phyloP scores from a whole-genome alignment of 2,797 vertebrate genomes.

The Brachyrhaphis roseni region DNA sequence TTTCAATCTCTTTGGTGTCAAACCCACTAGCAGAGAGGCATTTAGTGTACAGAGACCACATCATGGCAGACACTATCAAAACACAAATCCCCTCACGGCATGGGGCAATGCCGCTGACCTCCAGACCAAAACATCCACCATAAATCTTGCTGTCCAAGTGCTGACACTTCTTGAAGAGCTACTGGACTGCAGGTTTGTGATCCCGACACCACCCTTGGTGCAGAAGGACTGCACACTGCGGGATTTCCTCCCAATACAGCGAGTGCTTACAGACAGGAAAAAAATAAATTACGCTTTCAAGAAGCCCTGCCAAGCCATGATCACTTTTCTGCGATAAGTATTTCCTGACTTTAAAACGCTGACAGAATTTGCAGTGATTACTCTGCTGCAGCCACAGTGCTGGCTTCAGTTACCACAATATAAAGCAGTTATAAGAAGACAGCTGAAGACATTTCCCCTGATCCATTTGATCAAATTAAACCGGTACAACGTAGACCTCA shows the following conservation, averaged over 20 bases:
- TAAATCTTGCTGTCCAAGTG: constrained; percentile 14
- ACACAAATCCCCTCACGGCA: not conserved
- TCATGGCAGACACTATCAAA: not conserved
- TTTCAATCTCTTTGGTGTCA: not conserved
- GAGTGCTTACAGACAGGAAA: not conserved
- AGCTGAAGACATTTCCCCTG: not conserved
- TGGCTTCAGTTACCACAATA: not conserved
- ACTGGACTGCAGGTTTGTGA: constrained; percentile 2
- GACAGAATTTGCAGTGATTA: not conserved
- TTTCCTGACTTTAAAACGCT: not conserved
- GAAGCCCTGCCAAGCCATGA: constrained; percentile 1
- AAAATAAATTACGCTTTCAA: not conserved
- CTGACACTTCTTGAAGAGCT: constrained; percentile 4
- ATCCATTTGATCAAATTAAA: constrained; percentile 3
- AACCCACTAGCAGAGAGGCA: not conserved
- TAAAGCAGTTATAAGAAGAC: no score
- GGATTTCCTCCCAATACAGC: not conserved
- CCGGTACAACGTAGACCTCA: not conserved
- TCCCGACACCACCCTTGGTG: constrained; percentile 1
- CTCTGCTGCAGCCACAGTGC: not conserved
- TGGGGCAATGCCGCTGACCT: not conserved
- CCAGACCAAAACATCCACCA: not conserved
- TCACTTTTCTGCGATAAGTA: not conserved
- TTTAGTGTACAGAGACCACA: not conserved
- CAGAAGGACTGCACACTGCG: not conserved